Evolutionary conservation across 2,797 vertebrate genomes (phyloP).

Genomic region (Coregonus suidteri): DNA sequence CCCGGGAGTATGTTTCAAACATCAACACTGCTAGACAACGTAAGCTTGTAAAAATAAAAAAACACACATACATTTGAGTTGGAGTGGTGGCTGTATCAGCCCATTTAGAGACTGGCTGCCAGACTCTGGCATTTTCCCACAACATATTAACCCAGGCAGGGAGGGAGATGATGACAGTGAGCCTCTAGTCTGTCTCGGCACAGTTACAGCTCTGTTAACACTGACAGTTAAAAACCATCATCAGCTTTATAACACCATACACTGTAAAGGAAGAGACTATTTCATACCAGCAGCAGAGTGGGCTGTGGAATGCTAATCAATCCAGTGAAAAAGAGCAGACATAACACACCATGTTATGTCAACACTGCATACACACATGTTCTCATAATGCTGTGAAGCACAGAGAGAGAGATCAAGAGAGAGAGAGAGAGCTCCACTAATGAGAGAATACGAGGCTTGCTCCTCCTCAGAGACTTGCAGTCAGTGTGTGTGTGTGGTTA

Average conservation of each 20-base stretch:
- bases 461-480: not conserved
- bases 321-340: not conserved
- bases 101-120: not conserved
- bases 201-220: not conserved
- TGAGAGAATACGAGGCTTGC: not conserved
- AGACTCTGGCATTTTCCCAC: constrained; percentile 8
- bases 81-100: not conserved
- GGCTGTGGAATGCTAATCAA: not conserved
- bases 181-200: not conserved
- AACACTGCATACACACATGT: not conserved
- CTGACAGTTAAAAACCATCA: not conserved
- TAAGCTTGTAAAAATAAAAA: not conserved
- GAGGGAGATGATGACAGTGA: not conserved
- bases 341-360: not conserved
- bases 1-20: not conserved
- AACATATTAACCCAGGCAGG: not conserved
- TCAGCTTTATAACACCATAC: not conserved
- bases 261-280: not conserved
- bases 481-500: not conserved
- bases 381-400: not conserved
- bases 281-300: not conserved
- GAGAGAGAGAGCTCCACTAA: not conserved
- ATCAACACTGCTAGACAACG: too few relatives aligned
- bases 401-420: too few relatives aligned
- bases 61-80: not conserved